phyloP scores from a whole-genome alignment of 2,797 vertebrate species.

The Anguilla marmorata region DNA sequence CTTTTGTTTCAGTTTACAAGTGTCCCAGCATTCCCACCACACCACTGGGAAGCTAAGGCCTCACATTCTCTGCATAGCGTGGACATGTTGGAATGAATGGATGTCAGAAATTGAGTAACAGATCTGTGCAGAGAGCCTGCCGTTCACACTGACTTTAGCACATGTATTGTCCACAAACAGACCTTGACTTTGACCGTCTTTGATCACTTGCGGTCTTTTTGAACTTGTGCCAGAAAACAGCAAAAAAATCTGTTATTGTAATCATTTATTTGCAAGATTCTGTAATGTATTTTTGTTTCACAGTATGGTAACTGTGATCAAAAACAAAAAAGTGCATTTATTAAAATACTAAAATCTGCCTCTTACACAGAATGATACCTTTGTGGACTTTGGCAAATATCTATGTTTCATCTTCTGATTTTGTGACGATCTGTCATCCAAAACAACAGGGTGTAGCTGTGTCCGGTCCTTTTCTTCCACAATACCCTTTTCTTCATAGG shows the following conservation, averaged over 20 bases:
- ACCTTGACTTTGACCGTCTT: conserved; percentile 31
- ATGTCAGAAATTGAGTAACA: conserved; percentile 41
- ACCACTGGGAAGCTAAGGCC: conserved; percentile 26
- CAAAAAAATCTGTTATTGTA: conserved; percentile 9
- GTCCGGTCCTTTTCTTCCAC: background rate
- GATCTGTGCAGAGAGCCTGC: conserved; percentile 29
- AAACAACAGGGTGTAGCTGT: conserved; percentile 24
- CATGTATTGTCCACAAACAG: conserved; percentile 36
- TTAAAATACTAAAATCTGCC: conserved; percentile 19
- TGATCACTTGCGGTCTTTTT: conserved; percentile 31
- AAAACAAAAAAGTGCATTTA: background rate
- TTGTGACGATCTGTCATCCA: conserved; percentile 25
- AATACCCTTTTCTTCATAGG: background rate
- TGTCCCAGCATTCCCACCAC: conserved; percentile 27
- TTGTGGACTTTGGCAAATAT: conserved; percentile 30
- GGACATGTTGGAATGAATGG: conserved; percentile 28
- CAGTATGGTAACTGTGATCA: conserved; percentile 5
- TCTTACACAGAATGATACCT: conserved; percentile 8
- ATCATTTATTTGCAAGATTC: conserved; percentile 26
- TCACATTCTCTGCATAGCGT: conserved; percentile 36
- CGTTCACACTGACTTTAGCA: conserved; percentile 32
- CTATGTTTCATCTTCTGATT: conserved; percentile 19
- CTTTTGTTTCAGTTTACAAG: conserved; percentile 38
- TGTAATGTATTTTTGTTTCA: conserved; percentile 7
- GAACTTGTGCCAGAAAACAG: conserved; percentile 20